These are phyloP conservation scores for Passerina amoena DNA, from an alignment of 2,113 vertebrate species.

Conservation along the genomic window DNA sequence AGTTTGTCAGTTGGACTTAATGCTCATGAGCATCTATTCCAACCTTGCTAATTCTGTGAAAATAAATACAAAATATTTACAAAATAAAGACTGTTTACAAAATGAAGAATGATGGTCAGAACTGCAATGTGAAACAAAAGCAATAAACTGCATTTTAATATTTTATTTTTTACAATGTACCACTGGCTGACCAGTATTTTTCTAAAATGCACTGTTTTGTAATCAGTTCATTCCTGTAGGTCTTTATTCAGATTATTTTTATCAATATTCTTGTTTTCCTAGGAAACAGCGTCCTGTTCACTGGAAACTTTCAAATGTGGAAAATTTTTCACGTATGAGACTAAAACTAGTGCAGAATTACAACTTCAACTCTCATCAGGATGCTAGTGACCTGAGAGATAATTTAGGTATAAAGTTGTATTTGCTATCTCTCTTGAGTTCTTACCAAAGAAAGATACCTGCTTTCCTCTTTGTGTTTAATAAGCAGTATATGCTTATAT, in stretches of 20 bases:
- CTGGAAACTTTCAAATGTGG: conserved; percentile 93
- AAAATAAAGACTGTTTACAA: neutral
- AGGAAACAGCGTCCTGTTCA: conserved; percentile 82
- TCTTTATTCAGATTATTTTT: neutral
- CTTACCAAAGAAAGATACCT: neutral
- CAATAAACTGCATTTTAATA: neutral
- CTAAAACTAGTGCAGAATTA: conserved; percentile 92
- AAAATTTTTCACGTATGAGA: conserved; percentile 96
- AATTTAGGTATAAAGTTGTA: conserved; percentile 87
- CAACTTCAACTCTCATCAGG: conserved; percentile 86
- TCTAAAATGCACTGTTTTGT: neutral
- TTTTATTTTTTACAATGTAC: neutral
- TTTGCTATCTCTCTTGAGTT: neutral
- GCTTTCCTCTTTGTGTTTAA: neutral
- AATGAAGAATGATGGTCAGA: neutral
- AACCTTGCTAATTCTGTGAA: neutral
- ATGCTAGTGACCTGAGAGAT: conserved; percentile 94
- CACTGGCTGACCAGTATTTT: neutral
- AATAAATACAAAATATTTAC: neutral
- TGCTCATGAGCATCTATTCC: neutral
- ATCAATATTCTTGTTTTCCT: conserved; percentile 30
- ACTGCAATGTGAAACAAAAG: neutral
- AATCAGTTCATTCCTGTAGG: neutral
- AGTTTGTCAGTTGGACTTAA: neutral
- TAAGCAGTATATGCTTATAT: neutral